phyloP scores from a whole-genome alignment of 1,140 invertebrate species.

The Scaptodrosophila lebanonensis region DNA sequence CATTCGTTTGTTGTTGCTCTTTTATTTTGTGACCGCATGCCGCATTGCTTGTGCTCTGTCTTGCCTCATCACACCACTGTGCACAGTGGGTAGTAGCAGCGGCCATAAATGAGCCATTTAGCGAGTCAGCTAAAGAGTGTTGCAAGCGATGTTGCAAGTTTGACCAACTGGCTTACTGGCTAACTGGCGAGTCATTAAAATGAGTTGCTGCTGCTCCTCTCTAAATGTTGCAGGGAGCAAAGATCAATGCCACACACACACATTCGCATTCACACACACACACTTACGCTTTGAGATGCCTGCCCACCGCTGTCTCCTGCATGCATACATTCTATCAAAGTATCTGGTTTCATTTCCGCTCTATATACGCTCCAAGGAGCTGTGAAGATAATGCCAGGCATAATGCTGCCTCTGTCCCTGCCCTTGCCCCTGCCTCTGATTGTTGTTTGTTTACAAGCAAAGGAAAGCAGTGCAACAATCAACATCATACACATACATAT shows the following conservation, averaged over 20 bases:
- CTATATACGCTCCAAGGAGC: conserved; percentile 51
- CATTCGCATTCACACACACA: conserved; percentile 1
- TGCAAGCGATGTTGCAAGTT: conserved; percentile 26
- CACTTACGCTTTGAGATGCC: conserved; percentile 26
- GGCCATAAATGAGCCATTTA: conserved; percentile 72
- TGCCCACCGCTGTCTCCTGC: conserved; percentile 4
- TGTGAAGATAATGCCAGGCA: conserved; percentile 53
- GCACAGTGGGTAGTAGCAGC: conserved; percentile 67
- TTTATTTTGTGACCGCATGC: conserved; percentile 55
- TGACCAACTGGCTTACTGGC: conserved; percentile 51
- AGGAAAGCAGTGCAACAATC: no score
- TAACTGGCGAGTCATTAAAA: conserved; percentile 34
- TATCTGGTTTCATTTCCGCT: conserved; percentile 76
- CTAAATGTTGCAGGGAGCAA: conserved; percentile 5
- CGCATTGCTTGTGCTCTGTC: no score
- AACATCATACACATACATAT: conserved; percentile 8
- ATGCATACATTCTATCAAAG: conserved; percentile 54
- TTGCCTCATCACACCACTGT: no score
- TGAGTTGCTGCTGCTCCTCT: conserved; percentile 6
- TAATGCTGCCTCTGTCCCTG: not conserved
- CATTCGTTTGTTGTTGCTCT: conserved; percentile 58
- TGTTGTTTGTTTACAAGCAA: no score
- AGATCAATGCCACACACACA: not conserved
- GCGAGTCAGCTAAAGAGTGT: conserved; percentile 65
- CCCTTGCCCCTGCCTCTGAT: no score